Base-by-base conservation (phyloP, 1,140 invertebrate genomes). In the Phymorhynchus buccinoides region DNA sequence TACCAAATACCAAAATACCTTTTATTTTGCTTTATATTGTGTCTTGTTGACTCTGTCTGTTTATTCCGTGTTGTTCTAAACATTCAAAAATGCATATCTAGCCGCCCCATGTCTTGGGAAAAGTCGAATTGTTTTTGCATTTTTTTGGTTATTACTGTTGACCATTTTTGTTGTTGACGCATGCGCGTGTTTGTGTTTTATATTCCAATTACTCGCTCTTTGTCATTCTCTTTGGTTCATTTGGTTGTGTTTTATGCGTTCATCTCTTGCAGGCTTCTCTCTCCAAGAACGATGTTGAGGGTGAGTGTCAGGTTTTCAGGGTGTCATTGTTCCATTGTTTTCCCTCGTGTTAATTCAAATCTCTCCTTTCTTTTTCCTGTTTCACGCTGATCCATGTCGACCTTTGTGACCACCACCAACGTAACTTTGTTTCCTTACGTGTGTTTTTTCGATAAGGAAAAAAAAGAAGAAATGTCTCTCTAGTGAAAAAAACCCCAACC, bases 251-350 rank as follows among this genome's bases (percentile, higher is more conserved):
- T 52, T 52, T 52, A 18, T 52, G 35, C 27, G 30, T 41, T 66
- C 32, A 18, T 82, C 3, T 82, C 48, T 82, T 68, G 56, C 80
- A 82, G 80, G 52, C 80, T 82, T 82, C 80, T 48, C 52, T 82
- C 52, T 82, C 80, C 80, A 82, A 82, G 56, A 66, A 16, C 80
- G 80, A 82, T 30, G 52, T 82, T 37, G 80, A 82, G 52, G 80
- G 80, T 82, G 56, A 82, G 80, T 82, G 16, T 30, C 52, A 62
- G 56, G 27, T 22, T 41, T 78, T 44, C 39, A 39, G 39, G 27
- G 14, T 78, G 37, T 22, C n/a, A 14, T n/a, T n/a, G 2, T 41
- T 42, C 71, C 32, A 3, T 41, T 18, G 2, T 3, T 71, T 71
- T 18, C 30, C 66, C n/a, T n/a, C 7, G 18, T 7, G 7, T n/a